These are phyloP conservation scores for Chunga burmeisteri DNA, from an alignment of 2,113 vertebrate genomes.

Conservation along the genomic window DNA sequence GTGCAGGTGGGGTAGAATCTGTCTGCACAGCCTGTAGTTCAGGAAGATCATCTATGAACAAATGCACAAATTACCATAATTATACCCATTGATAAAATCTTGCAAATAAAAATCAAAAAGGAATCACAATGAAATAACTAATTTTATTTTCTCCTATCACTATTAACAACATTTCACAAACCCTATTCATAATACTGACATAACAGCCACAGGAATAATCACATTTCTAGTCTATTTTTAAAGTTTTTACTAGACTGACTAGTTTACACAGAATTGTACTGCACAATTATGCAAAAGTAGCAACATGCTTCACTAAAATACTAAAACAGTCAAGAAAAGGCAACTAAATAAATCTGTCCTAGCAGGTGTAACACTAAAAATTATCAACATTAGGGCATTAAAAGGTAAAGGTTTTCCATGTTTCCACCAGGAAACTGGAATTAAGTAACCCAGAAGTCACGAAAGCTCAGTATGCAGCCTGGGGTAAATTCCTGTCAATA, in stretches of 20 bases:
- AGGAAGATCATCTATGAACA: conserved; percentile 90
- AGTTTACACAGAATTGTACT: not conserved
- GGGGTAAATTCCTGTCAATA: not conserved
- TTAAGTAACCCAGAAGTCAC: not conserved
- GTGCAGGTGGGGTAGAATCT: conserved; percentile 83
- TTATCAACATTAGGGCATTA: not conserved
- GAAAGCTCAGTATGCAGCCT: not conserved
- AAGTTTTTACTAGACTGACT: not conserved
- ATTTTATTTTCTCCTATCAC: not conserved
- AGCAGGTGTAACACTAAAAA: not conserved
- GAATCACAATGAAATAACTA: not conserved
- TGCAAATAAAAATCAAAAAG: not conserved
- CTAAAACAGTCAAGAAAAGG: not conserved
- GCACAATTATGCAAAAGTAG: not conserved
- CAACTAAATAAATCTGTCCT: not conserved
- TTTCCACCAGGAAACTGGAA: not conserved
- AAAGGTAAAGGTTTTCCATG: not conserved
- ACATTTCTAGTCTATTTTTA: not conserved
- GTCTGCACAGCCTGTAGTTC: conserved; percentile 95
- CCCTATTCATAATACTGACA: not conserved
- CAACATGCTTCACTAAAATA: not conserved
- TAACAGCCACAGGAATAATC: not conserved
- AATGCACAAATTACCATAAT: not conserved
- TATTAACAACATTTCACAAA: not conserved
- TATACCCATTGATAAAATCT: not conserved